These are phyloP conservation scores for Pygocentrus nattereri DNA, from an alignment of 2,797 vertebrate species.

Conservation along the genomic window DNA sequence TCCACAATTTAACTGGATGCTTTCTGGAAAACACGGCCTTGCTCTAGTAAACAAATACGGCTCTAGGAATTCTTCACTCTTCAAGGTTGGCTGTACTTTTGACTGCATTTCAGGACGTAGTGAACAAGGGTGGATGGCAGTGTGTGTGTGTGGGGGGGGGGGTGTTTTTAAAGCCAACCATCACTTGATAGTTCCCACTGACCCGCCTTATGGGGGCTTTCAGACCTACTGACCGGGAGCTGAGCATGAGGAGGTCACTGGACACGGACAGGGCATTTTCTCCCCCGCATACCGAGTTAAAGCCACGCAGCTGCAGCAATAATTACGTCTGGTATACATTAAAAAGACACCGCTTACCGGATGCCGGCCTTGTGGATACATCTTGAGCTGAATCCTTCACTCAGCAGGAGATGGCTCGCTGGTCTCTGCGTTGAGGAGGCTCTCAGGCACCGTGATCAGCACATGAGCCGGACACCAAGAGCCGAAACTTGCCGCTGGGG, in stretches of 20 bases:
- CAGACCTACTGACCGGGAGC: conserved; percentile 32
- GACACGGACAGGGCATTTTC: conserved; percentile 42
- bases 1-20: conserved; percentile 31
- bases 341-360: conserved; percentile 86
- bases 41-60: conserved; percentile 17
- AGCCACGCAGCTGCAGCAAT: conserved; percentile 55
- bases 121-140: background rate
- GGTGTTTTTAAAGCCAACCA: background rate
- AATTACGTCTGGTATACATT: conserved; percentile 58
- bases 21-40: conserved; percentile 20
- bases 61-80: conserved; percentile 23
- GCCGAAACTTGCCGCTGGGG: conserved; percentile 15
- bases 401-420: conserved; percentile 70
- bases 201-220: conserved; percentile 25
- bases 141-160: background rate
- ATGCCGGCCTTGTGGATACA: conserved; percentile 97
- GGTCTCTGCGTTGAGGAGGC: conserved; percentile 47
- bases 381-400: conserved; percentile 79
- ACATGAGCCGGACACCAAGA: conserved; percentile 58
- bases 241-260: conserved; percentile 46
- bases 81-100: background rate
- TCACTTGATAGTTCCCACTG: conserved; percentile 24
- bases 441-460: conserved; percentile 56
- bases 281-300: conserved; percentile 32
- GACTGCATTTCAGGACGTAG: conserved; percentile 10